These are phyloP conservation scores for Yponomeuta malinellus DNA, from an alignment of 2,888 invertebrate species.

Conservation along the genomic window DNA sequence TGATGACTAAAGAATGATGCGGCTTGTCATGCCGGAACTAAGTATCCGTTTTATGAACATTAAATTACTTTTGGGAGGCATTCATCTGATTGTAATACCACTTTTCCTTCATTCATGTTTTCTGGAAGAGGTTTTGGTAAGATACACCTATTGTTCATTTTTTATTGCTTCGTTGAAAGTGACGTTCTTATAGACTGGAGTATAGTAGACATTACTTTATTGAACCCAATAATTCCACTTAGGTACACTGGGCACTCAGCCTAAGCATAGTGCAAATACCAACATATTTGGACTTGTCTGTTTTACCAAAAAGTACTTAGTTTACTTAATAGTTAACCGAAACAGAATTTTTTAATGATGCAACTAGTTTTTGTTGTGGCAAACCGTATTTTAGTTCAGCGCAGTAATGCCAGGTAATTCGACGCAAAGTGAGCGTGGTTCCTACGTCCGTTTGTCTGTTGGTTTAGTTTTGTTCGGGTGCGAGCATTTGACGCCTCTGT, in stretches of 20 bases:
- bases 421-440: constrained; percentile 59
- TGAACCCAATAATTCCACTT: no score
- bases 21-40: constrained; percentile 15
- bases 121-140: constrained; percentile 43
- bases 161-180: no score
- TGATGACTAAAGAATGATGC: not conserved
- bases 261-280: no score
- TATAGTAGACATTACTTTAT: no score
- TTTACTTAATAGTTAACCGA: no score
- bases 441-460: constrained; percentile 43
- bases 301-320: no score
- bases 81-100: not conserved
- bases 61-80: not conserved
- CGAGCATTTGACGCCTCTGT: constrained; percentile 49
- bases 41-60: constrained; percentile 14
- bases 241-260: no score
- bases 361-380: no score
- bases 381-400: not conserved
- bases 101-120: not conserved
- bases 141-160: constrained; percentile 15
- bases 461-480: constrained; percentile 42
- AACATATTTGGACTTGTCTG: no score
- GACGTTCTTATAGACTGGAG: no score
- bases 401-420: constrained; percentile 44
- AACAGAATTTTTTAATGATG: no score